These are phyloP conservation scores for Pachyuromys duprasi DNA, from an alignment of 2,797 vertebrate species.

Conservation along the genomic window DNA sequence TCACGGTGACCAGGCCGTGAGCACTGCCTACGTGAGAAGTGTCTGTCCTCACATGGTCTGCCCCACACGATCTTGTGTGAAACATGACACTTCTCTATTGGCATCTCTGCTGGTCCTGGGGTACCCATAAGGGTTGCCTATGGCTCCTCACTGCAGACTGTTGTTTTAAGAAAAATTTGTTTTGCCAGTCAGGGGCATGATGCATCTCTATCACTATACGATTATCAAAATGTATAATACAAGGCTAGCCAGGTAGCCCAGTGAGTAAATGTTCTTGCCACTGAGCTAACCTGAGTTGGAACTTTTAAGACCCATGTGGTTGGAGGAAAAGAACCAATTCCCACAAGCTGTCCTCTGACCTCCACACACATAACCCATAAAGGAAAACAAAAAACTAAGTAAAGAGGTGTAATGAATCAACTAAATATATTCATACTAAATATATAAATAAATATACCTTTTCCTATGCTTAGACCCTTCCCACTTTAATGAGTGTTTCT, in stretches of 20 bases:
- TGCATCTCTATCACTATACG: background rate
- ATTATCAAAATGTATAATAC: background rate
- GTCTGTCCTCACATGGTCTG: background rate
- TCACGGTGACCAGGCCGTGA: background rate
- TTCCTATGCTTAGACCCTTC: background rate
- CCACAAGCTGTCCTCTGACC: background rate
- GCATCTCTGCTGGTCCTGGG: background rate
- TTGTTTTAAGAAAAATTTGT: background rate
- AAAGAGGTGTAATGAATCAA: background rate
- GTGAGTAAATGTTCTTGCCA: background rate
- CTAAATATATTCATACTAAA: background rate
- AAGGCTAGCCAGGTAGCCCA: background rate
- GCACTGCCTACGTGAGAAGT: background rate
- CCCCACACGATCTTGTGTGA: background rate
- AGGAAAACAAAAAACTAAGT: background rate
- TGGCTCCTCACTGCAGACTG: background rate
- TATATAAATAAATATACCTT: background rate
- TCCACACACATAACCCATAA: background rate
- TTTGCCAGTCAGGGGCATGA: background rate
- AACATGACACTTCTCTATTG: background rate
- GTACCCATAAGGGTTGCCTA: background rate
- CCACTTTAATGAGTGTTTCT: background rate
- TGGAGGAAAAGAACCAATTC: background rate
- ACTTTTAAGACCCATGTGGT: background rate
- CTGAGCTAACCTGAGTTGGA: background rate